Evolutionary conservation across 2,113 vertebrate species (phyloP), one percentile per base, ranked within the genome.

Genomic region (Toxotes chatareus): DNA sequence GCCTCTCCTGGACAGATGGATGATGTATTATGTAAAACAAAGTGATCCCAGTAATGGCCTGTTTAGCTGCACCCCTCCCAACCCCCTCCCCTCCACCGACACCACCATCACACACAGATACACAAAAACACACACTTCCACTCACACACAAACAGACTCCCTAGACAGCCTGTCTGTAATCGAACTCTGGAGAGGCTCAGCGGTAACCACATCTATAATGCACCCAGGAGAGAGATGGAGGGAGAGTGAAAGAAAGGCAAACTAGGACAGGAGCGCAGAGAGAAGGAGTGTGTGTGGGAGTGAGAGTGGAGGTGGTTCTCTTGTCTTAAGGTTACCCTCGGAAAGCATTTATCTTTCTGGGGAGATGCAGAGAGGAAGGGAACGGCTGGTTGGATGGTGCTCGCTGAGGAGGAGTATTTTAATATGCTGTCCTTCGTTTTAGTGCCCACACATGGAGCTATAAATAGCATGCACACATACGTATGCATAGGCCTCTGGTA

Each of bases 1-100:
- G 85, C 62, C 71, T 70, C 66, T 83, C 74, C 91, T 87, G 91
- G 89, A 92, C 94, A 94, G 93, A 95, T 95, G 93, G 93, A 93
- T 91, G 88, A 95, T 93, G 91, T 92, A 94, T 94, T 94, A 95
- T 94, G 93, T 93, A 95, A 93, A 94, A 93, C 92, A 93, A 91
- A 94, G 90, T 93, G 85, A 94, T 94, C 93, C 90, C 80, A 86
- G 89, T 94, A 91, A 92, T 93, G 93, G 93, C 85, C 88, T 91
- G 87, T 93, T 94, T 92, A 94, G 90, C 89, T 82, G 82, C 47
- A 61, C 36, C 27, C 3, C 21, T 7, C 47, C 47, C 16, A 1
- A 12, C 10, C 21, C 14, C n/a, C 51, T 2, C 7, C 2, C 49
- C 47, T 4, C 13, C 74, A 73, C 53, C 70, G 71, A 46, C 76